Evolutionary conservation across 2,888 invertebrate species (phyloP).

Genomic region (Hylaea fasciaria): DNA sequence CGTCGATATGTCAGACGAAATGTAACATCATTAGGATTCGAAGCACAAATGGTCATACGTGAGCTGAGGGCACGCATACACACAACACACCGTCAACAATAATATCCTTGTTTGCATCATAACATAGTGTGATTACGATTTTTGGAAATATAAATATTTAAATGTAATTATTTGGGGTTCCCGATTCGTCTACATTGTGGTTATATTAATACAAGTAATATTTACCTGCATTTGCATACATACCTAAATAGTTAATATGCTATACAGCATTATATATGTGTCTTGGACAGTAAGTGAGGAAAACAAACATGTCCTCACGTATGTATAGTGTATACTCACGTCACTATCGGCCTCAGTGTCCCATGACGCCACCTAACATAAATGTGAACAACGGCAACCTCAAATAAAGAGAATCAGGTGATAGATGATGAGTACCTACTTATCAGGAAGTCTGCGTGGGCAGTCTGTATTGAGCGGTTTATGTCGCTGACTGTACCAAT

Average conservation of each 20-base stretch:
- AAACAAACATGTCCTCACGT: not conserved
- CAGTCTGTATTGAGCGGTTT: too few relatives aligned
- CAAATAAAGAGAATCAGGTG: too few relatives aligned
- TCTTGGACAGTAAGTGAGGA: slow-evolving; percentile 2
- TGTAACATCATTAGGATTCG: slow-evolving; percentile 78
- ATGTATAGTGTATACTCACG: too few relatives aligned
- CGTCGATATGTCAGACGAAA: slow-evolving; percentile 67
- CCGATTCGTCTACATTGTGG: slow-evolving; percentile 3
- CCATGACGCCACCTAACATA: not conserved
- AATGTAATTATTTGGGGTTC: slow-evolving; percentile 39
- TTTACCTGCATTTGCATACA: slow-evolving; percentile 7
- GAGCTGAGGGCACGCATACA: slow-evolving; percentile 74
- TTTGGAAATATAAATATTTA: slow-evolving; percentile 47
- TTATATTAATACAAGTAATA: too few relatives aligned
- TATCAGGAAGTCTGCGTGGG: too few relatives aligned
- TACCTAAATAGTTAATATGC: slow-evolving; percentile 20
- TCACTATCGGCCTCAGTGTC: not conserved
- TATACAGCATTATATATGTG: not conserved
- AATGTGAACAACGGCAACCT: too few relatives aligned
- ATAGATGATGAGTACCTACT: too few relatives aligned
- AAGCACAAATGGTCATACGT: slow-evolving; percentile 72
- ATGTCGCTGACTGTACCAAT: too few relatives aligned
- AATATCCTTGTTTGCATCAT: slow-evolving; percentile 66
- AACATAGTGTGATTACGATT: slow-evolving; percentile 58
- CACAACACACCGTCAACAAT: slow-evolving; percentile 55